Evolutionary conservation across 2,113 vertebrate species (phyloP), one percentile per base, ranked within the genome.

Genomic region (Pollimyrus isidori): DNA sequence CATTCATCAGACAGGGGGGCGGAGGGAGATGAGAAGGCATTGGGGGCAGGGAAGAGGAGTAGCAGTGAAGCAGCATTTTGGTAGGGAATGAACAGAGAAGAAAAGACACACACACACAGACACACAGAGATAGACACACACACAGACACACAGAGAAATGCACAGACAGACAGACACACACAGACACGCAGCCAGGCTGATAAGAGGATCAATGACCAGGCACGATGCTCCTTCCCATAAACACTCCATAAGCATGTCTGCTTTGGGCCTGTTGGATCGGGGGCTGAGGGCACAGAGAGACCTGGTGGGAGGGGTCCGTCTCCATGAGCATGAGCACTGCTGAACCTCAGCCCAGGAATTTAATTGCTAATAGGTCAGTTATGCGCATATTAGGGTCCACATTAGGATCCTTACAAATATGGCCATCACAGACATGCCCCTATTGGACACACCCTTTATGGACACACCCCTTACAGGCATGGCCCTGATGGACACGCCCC

Each of bases 1-100:
- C 87, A 89, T 91, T 92, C 92, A 92, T 91, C 91, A 90, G 92
- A 91, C 91, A 91, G 89, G 90, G 91, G 39, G 21, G 35, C 4
- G 35, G 42, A 30, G n/a, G 21, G 56, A 87, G 86, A n/a, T 58
- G 62, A 26, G 86, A 39, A 52, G 7, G 52, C 11, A 49, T 23
- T 48, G 83, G 83, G 83, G 83, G 83, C 21, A 86, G 83, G 45
- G 23, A 86, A 50, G 42, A 48, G 23, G 10, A 86, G 46, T 15
- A 15, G 46, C 83, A 26, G 11, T 42, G 46, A 23, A 13, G 39
- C n/a, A 86, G 83, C 46, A 0, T 65, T 26, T n/a, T 13, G n/a
- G 62, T 5, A 76, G 11, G 69, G 69, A 35, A 30, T 35, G 30
- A 76, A 76, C 26, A 76, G 30, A 15, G 26, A 48, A 86, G 21